Conservation (phyloP, 2,113 vertebrate species). For the Meles meles region DNA sequence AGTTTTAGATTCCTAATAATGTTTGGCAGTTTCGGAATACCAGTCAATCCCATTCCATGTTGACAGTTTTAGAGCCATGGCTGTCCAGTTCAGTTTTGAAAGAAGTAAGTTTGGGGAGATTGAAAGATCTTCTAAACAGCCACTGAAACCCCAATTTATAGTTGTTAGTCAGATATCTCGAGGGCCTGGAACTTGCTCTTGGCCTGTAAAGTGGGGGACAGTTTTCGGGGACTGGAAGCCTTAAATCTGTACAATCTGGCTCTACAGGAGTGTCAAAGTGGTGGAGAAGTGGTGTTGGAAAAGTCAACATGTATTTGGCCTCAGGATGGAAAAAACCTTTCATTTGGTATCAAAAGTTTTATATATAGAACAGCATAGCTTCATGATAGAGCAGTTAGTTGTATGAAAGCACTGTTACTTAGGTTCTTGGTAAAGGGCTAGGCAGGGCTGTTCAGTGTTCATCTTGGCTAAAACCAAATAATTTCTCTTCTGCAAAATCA, state of each 20-base stretch:
- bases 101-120: background rate
- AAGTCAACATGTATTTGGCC: background rate
- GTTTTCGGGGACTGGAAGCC: background rate
- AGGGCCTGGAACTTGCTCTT: background rate
- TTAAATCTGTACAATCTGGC: background rate
- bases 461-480: background rate
- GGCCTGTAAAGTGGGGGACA: background rate
- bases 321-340: background rate
- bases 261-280: background rate
- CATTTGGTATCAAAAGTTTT: background rate
- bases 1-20: background rate
- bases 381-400: conserved; percentile 13
- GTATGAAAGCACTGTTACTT: background rate
- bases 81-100: background rate
- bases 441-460: background rate
- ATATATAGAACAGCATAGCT: background rate
- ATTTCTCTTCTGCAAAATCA: background rate
- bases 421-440: background rate
- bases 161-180: background rate
- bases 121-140: background rate
- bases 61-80: background rate
- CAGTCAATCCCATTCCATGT: background rate
- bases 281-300: background rate
- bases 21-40: background rate
- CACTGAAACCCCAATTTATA: background rate